phyloP scores from a whole-genome alignment of 2,888 invertebrate species.

The Masnerella sp. region DNA sequence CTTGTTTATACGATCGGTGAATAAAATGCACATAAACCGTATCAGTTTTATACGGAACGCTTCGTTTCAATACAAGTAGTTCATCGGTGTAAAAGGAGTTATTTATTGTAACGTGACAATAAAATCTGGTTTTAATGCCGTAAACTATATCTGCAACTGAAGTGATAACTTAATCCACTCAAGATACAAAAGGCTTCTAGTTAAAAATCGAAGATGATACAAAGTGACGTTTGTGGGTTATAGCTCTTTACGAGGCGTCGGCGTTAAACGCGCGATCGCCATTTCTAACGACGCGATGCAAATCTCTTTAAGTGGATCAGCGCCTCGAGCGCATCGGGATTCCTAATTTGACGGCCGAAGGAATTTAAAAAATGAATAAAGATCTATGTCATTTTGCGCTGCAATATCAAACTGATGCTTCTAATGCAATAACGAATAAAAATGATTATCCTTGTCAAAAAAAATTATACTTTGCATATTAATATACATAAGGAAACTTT shows the following conservation, averaged over 20 bases:
- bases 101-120: background rate
- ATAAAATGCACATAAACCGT: too few relatives aligned
- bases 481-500: too few relatives aligned
- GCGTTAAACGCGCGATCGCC: constrained; percentile 42
- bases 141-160: constrained; percentile 25
- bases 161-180: constrained; percentile 32
- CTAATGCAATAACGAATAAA: constrained; percentile 16
- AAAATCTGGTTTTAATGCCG: constrained; percentile 11
- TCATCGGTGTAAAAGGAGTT: too few relatives aligned
- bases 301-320: constrained; percentile 64
- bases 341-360: constrained; percentile 61
- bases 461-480: too few relatives aligned
- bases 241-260: constrained; percentile 34
- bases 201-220: constrained; percentile 47
- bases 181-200: constrained; percentile 47
- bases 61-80: too few relatives aligned
- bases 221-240: constrained; percentile 60
- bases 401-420: constrained; percentile 18
- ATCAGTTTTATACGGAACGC: too few relatives aligned
- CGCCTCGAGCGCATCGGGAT: constrained; percentile 58
- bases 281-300: constrained; percentile 62
- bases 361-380: constrained; percentile 54
- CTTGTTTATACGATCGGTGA: too few relatives aligned
- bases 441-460: background rate
- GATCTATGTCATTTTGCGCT: constrained; percentile 37